phyloP scores from a whole-genome alignment of 2,797 vertebrate genomes.

The Echeneis naucrates region DNA sequence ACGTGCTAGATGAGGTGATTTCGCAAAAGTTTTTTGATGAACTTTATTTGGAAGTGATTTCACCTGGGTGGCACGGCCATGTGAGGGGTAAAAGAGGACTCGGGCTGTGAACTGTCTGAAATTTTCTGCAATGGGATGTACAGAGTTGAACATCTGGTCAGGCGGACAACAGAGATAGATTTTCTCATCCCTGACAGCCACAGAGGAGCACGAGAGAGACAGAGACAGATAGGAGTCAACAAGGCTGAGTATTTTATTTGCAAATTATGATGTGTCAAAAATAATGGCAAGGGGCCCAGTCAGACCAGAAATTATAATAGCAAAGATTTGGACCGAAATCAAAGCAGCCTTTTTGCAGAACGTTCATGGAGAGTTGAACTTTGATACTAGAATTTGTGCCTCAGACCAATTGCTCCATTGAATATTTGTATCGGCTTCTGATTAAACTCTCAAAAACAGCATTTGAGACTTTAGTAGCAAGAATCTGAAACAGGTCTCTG shows the following conservation, averaged over 20 bases:
- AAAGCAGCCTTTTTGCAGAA: neutral
- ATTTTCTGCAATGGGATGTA: conserved; percentile 5
- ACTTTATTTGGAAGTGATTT: conserved; percentile 1
- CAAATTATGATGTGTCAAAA: conserved; percentile 5
- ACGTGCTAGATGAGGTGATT: neutral
- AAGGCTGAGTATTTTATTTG: neutral
- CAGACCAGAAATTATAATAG: neutral
- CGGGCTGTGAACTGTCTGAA: conserved; percentile 9
- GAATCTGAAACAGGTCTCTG: neutral
- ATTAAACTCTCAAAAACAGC: neutral
- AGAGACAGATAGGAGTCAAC: neutral
- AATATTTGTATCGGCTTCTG: neutral
- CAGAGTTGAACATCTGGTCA: conserved; percentile 39
- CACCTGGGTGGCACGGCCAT: neutral
- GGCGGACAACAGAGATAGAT: conserved; percentile 32
- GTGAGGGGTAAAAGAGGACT: neutral
- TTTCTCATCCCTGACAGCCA: conserved; percentile 20
- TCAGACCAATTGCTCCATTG: neutral
- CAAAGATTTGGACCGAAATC: neutral
- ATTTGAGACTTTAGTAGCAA: neutral
- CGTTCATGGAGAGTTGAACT: conserved; percentile 7
- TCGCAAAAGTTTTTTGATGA: neutral
- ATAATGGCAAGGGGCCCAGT: neutral
- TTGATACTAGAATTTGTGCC: neutral
- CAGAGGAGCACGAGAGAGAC: neutral